Evolutionary conservation across 2,113 vertebrate species (phyloP).

Genomic region (Phoenicopterus ruber): DNA sequence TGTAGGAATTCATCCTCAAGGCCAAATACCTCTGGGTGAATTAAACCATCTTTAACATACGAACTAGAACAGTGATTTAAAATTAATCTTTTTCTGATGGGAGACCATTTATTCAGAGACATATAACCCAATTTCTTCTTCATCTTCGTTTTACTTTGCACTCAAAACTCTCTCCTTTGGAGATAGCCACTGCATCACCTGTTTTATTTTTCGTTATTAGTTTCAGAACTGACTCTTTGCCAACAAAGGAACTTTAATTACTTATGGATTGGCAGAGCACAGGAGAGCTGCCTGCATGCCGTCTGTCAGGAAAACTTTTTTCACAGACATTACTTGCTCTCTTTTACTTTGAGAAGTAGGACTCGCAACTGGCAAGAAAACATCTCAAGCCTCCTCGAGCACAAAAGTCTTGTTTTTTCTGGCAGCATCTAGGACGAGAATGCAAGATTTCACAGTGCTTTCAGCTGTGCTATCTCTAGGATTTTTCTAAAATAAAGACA

Average conservation of each 20-base stretch:
- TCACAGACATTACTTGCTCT: conserved; percentile 22
- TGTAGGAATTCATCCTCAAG: conserved; percentile 33
- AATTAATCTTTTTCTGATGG: background rate
- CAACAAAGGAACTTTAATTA: background rate
- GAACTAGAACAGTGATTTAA: conserved; percentile 1
- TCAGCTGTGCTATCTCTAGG: conserved; percentile 35
- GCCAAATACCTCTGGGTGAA: conserved; percentile 33
- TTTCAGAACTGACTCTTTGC: background rate
- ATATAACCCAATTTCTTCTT: background rate
- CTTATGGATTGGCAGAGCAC: background rate
- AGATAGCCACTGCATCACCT: background rate
- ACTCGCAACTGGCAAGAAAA: conserved; percentile 25
- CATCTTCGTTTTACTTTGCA: background rate
- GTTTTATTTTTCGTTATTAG: background rate
- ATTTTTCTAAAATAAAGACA: background rate
- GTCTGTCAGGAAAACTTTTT: conserved; percentile 8
- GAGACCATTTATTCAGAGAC: background rate
- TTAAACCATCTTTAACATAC: background rate
- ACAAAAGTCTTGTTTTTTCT: conserved; percentile 52
- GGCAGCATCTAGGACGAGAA: conserved; percentile 10
- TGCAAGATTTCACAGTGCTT: conserved; percentile 10
- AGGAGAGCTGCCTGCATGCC: background rate
- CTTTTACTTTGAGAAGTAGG: conserved; percentile 13
- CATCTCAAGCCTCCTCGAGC: conserved; percentile 13
- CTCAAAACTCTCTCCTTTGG: background rate